phyloP scores from a whole-genome alignment of 1,140 invertebrate species.

The Ceratina japonica region DNA sequence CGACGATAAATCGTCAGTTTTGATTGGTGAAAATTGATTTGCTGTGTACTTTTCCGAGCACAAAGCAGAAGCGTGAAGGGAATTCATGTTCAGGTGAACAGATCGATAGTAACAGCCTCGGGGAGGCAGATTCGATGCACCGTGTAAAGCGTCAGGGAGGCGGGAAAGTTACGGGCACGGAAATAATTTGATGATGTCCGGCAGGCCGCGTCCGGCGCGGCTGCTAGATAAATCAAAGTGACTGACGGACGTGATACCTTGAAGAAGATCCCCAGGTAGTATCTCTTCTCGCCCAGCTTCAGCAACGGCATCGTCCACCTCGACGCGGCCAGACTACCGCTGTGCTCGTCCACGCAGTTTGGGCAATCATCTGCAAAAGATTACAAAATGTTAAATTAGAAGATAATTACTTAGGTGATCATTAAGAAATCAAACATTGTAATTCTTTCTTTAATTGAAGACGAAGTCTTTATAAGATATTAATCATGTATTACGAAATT shows the following conservation, averaged over 20 bases:
- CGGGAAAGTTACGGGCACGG: constrained; percentile 55
- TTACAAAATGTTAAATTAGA: neutral
- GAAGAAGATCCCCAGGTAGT: constrained; percentile 94
- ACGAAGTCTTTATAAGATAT: too few species aligned
- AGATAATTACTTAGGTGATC: too few species aligned
- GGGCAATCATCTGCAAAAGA: constrained; percentile 83
- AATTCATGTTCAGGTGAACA: constrained; percentile 13
- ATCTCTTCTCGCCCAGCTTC: constrained; percentile 91
- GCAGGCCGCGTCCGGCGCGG: constrained; percentile 24
- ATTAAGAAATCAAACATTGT: too few species aligned
- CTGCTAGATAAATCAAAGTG: constrained; percentile 55
- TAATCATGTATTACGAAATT: too few species aligned
- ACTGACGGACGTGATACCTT: constrained; percentile 83
- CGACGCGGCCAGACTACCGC: constrained; percentile 81
- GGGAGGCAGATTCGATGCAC: constrained; percentile 53
- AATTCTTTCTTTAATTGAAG: too few species aligned
- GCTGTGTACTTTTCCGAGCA: neutral
- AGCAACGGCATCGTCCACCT: constrained; percentile 93
- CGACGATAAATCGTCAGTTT: neutral
- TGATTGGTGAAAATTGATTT: neutral
- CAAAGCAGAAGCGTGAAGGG: neutral
- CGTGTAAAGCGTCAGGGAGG: constrained; percentile 48
- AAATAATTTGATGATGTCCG: constrained; percentile 64
- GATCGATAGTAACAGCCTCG: constrained; percentile 38
- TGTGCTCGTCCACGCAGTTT: constrained; percentile 87